Percentiles rank a stretch among this genome's conserved stretches.
phyloP scores from a whole-genome alignment of 2,888 invertebrate species.

The Cosmia pyralina region DNA sequence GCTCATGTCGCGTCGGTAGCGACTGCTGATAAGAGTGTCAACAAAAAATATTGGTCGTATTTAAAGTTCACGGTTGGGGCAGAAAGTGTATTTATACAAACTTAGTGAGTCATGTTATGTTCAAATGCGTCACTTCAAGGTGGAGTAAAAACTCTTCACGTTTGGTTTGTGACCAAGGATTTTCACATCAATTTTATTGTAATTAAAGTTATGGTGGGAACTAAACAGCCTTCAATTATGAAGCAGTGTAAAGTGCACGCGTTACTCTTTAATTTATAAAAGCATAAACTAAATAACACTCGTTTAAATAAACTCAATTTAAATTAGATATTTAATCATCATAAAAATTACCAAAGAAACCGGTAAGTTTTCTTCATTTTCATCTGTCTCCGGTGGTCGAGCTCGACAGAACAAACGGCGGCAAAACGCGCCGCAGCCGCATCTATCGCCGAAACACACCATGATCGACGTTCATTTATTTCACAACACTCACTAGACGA shows the following conservation, averaged over 20 bases:
- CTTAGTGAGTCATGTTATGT: conserved; percentile 34
- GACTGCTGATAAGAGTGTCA: conserved; percentile 4
- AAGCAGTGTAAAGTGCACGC: conserved; percentile 34
- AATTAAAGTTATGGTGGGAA: conserved; percentile 8
- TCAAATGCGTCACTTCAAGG: conserved; percentile 43
- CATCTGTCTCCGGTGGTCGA: conserved; percentile 64
- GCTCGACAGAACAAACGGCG: conserved; percentile 82
- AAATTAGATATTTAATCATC: not conserved
- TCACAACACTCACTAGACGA: conserved; percentile 62
- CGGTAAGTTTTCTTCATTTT: conserved; percentile 69
- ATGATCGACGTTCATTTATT: conserved; percentile 62
- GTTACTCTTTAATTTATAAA: not conserved
- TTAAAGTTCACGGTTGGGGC: conserved; percentile 9
- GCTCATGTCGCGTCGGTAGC: not conserved
- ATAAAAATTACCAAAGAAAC: conserved; percentile 77
- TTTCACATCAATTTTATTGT: conserved; percentile 11
- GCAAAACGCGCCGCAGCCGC: conserved; percentile 82
- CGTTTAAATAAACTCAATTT: not conserved
- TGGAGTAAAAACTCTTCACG: conserved; percentile 10
- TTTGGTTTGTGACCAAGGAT: conserved; percentile 13
- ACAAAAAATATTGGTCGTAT: conserved; percentile 2
- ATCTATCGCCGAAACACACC: conserved; percentile 79
- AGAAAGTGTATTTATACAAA: conserved; percentile 30
- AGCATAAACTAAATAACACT: conserved; percentile 1
- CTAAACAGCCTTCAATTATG: conserved; percentile 14